Evolutionary conservation across 1,140 invertebrate species (phyloP).

Genomic region (Magallana gigas): DNA sequence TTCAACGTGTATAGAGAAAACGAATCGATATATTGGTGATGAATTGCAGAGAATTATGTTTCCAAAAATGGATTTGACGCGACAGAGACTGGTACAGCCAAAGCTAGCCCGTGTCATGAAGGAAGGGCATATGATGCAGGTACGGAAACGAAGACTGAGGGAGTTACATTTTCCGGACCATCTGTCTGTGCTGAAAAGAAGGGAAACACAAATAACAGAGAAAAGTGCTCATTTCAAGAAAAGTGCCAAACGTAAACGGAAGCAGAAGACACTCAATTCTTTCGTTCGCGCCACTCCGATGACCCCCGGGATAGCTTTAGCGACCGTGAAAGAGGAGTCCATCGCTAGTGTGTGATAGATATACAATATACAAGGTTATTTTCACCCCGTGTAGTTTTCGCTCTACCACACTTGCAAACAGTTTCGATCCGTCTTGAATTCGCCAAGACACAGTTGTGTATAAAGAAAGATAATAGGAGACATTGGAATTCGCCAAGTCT

Average conservation of each 20-base stretch:
- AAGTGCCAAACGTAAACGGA: neutral
- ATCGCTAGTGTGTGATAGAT: neutral
- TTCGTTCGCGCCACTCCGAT: neutral
- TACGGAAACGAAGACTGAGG: conserved; percentile 47
- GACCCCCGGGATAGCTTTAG: conserved; percentile 10
- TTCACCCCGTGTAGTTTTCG: too few relatives aligned
- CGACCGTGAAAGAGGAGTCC: conserved; percentile 26
- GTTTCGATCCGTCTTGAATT: too few relatives aligned
- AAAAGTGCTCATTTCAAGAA: conserved; percentile 40
- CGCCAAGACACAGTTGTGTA: too few relatives aligned
- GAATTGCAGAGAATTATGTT: conserved; percentile 58
- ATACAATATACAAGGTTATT: too few relatives aligned
- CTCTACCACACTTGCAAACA: too few relatives aligned
- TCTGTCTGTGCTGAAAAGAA: conserved; percentile 25
- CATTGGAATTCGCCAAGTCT: too few relatives aligned
- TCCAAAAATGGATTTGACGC: conserved; percentile 53
- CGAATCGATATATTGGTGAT: conserved; percentile 56
- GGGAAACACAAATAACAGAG: conserved; percentile 47
- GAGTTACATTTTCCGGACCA: conserved; percentile 46
- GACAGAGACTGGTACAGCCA: conserved; percentile 50
- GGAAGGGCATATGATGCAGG: conserved; percentile 53
- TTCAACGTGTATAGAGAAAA: conserved; percentile 53
- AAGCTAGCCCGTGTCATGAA: conserved; percentile 50
- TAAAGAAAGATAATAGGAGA: too few relatives aligned
- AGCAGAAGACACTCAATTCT: conserved; percentile 14